Evolutionary conservation across 1,140 invertebrate genomes (phyloP).

Genomic region (Anastrepha ludens): DNA sequence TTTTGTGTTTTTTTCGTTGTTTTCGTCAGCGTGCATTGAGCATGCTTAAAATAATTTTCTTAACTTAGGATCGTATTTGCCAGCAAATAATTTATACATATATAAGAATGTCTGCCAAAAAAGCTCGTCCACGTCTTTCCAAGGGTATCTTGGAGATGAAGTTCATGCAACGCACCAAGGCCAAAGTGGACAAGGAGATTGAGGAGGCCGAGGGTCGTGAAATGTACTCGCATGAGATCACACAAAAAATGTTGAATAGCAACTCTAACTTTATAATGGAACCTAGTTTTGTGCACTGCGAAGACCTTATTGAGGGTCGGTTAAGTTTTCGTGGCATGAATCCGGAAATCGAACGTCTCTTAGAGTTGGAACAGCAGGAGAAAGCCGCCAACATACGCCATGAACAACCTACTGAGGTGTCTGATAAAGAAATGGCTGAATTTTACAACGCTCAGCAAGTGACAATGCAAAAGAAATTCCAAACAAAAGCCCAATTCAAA

Average conservation of each 20-base stretch:
- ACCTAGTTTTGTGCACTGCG: slow-evolving; percentile 84
- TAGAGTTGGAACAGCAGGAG: slow-evolving; percentile 77
- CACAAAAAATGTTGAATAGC: slow-evolving; percentile 77
- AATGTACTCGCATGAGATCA: slow-evolving; percentile 80
- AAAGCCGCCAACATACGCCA: slow-evolving; percentile 71
- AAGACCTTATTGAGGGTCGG: slow-evolving; percentile 85
- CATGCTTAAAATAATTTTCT: not conserved
- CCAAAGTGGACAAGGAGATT: slow-evolving; percentile 84
- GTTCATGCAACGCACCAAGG: slow-evolving; percentile 94
- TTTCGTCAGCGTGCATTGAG: not conserved
- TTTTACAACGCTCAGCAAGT: slow-evolving; percentile 75
- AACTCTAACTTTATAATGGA: slow-evolving; percentile 83
- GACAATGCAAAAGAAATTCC: slow-evolving; percentile 69
- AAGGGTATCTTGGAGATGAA: slow-evolving; percentile 86
- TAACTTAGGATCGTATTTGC: not conserved
- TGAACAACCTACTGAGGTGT: slow-evolving; percentile 77
- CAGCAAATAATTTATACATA: not conserved
- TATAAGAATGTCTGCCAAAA: slow-evolving; percentile 65
- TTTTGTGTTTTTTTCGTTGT: not conserved
- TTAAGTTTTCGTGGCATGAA: slow-evolving; percentile 93
- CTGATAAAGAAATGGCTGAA: slow-evolving; percentile 82
- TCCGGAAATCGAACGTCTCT: slow-evolving; percentile 87
- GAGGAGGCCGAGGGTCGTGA: slow-evolving; percentile 83
- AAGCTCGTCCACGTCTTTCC: slow-evolving; percentile 76
- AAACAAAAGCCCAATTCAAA: slow-evolving; percentile 60